phyloP scores from a whole-genome alignment of 2,888 invertebrate species.

The Drosophila cyrtoloma region DNA sequence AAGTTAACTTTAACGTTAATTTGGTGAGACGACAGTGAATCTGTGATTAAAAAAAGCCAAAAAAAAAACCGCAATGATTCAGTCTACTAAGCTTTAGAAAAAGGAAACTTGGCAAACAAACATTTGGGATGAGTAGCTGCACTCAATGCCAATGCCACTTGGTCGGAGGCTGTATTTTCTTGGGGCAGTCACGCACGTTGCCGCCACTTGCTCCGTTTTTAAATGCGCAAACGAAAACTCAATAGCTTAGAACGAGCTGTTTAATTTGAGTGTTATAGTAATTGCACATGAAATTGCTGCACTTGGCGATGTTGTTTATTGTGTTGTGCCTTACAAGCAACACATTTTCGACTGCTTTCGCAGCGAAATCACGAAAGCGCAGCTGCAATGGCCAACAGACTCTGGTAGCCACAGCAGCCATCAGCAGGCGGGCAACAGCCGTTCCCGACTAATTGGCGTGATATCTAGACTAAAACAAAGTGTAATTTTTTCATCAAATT shows the following conservation, averaged over 20 bases:
- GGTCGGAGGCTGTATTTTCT: slow-evolving; percentile 13
- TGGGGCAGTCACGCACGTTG: slow-evolving; percentile 61
- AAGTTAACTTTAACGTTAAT: slow-evolving; percentile 43
- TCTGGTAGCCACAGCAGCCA: slow-evolving; percentile 14
- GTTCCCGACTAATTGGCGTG: slow-evolving; percentile 73
- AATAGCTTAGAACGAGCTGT: slow-evolving; percentile 80
- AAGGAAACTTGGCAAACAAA: slow-evolving; percentile 32
- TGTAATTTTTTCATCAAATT: slow-evolving; percentile 55
- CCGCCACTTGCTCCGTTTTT: slow-evolving; percentile 39
- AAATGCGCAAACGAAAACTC: slow-evolving; percentile 62
- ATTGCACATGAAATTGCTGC: slow-evolving; percentile 65
- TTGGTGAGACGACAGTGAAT: slow-evolving; percentile 66
- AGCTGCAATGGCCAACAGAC: slow-evolving; percentile 61
- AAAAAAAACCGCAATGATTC: slow-evolving; percentile 57
- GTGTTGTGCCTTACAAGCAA: slow-evolving; percentile 13
- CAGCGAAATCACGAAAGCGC: slow-evolving; percentile 77
- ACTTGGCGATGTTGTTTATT: slow-evolving; percentile 21
- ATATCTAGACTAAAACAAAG: slow-evolving; percentile 83
- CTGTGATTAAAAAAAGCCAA: slow-evolving; percentile 40
- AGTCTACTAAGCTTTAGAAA: slow-evolving; percentile 69
- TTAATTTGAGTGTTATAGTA: slow-evolving; percentile 51
- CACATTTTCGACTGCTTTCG: slow-evolving; percentile 66
- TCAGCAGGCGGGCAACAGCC: slow-evolving; percentile 22
- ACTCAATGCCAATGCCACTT: slow-evolving; percentile 39
- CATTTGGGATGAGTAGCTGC: slow-evolving; percentile 22